These are phyloP conservation scores for Columbina picui DNA, from an alignment of 2,113 vertebrate species.

Conservation along the genomic window DNA sequence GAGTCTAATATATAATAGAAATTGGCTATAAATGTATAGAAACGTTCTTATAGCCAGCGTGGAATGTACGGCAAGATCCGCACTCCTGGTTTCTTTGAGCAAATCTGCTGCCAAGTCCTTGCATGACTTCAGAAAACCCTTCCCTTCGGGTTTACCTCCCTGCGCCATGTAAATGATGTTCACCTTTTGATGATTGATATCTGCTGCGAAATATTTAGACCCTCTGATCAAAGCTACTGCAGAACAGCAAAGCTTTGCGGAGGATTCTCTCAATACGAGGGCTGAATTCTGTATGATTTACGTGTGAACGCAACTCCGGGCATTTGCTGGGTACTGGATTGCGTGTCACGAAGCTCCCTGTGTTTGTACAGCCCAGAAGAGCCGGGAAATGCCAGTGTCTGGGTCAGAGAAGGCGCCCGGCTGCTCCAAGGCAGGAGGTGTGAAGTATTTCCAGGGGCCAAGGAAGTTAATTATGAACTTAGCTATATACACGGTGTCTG, in stretches of 20 bases:
- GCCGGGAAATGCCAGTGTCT: fast-evolving
- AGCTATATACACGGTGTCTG: background rate
- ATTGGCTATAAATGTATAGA: background rate
- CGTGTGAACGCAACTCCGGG: background rate
- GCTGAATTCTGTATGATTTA: background rate
- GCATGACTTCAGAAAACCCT: background rate
- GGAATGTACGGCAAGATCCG: background rate
- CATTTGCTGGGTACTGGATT: background rate
- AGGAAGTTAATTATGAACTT: background rate
- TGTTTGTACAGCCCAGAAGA: background rate
- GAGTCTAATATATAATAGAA: background rate
- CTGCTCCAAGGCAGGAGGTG: background rate
- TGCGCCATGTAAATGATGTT: background rate
- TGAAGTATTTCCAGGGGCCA: background rate
- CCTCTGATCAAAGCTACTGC: background rate
- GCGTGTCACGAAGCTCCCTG: fast-evolving
- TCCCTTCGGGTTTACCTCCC: background rate
- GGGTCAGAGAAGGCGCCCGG: background rate
- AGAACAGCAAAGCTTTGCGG: background rate
- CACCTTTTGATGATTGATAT: background rate
- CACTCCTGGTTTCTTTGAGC: background rate
- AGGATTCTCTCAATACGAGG: background rate
- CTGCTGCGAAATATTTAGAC: background rate
- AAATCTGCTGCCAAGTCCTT: background rate
- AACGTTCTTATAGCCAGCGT: background rate